Percentiles rank a stretch among this genome's conserved stretches.
Evolutionary conservation across 1,140 invertebrate species (phyloP).

Genomic region (Drosophila bocki): DNA sequence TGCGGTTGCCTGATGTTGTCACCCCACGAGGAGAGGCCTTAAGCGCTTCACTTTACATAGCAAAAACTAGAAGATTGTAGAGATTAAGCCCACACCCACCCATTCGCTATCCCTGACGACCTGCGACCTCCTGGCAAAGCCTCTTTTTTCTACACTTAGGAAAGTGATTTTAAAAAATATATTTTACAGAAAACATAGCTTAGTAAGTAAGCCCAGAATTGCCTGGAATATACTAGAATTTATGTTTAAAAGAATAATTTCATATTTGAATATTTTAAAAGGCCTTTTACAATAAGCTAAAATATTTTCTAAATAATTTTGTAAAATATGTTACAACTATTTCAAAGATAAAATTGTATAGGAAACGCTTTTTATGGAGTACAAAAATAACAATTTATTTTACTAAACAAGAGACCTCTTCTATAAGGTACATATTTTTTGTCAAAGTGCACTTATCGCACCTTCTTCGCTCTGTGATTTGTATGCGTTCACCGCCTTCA

Average conservation of each 20-base stretch:
- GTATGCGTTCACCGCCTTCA: slow-evolving; percentile 70
- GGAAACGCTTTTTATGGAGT: too few species aligned
- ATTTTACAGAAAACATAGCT: background rate
- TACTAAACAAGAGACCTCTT: background rate
- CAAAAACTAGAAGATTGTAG: slow-evolving; percentile 78
- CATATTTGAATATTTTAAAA: background rate
- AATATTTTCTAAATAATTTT: background rate
- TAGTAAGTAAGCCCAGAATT: background rate
- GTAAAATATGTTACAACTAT: too few species aligned
- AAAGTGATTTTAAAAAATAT: background rate
- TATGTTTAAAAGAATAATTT: accelerated
- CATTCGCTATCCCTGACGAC: slow-evolving; percentile 18
- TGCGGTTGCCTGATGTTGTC: slow-evolving; percentile 68
- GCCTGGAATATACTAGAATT: background rate
- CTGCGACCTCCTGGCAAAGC: slow-evolving; percentile 7
- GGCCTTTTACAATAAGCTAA: background rate
- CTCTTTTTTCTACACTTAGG: slow-evolving; percentile 4
- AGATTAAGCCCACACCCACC: slow-evolving; percentile 55
- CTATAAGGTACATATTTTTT: background rate
- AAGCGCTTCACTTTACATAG: slow-evolving; percentile 75
- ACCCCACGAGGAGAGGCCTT: slow-evolving; percentile 44
- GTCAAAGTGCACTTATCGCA: slow-evolving; percentile 17
- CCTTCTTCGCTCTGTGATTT: slow-evolving; percentile 63
- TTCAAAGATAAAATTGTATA: too few species aligned
- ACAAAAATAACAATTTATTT: background rate